Percentiles rank a stretch among this genome's conserved stretches.
Evolutionary conservation across 2,888 invertebrate species (phyloP).

Genomic region (Liposcelis brunnea): DNA sequence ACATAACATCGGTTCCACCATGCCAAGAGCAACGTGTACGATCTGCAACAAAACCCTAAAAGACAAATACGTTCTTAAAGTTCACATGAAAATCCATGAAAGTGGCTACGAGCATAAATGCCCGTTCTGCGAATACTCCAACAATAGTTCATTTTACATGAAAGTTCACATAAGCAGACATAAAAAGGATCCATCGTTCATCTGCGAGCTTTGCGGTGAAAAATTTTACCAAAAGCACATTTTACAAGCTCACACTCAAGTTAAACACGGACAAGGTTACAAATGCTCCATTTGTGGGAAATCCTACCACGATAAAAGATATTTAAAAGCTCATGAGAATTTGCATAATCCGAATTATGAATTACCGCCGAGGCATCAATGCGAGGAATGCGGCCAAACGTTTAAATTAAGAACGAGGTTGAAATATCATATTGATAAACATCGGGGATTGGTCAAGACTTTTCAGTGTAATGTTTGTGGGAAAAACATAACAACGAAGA

Average conservation of each 20-base stretch:
- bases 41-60: background rate
- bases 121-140: background rate
- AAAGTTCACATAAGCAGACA: background rate
- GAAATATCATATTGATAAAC: background rate
- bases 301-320: background rate
- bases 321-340: background rate
- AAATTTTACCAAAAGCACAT: background rate
- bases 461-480: background rate
- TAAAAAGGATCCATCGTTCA: background rate
- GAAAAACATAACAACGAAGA: background rate
- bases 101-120: background rate
- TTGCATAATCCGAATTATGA: background rate
- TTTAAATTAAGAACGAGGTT: background rate
- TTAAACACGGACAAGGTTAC: background rate
- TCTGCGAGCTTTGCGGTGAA: background rate
- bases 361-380: background rate
- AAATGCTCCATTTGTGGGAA: background rate
- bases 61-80: background rate
- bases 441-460: background rate
- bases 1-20: background rate
- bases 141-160: background rate
- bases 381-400: conserved; percentile 1
- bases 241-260: background rate
- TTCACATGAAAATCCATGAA: background rate
- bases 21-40: background rate